Base-by-base conservation (phyloP, 1,140 invertebrate species). In the Conus ventricosus region DNA sequence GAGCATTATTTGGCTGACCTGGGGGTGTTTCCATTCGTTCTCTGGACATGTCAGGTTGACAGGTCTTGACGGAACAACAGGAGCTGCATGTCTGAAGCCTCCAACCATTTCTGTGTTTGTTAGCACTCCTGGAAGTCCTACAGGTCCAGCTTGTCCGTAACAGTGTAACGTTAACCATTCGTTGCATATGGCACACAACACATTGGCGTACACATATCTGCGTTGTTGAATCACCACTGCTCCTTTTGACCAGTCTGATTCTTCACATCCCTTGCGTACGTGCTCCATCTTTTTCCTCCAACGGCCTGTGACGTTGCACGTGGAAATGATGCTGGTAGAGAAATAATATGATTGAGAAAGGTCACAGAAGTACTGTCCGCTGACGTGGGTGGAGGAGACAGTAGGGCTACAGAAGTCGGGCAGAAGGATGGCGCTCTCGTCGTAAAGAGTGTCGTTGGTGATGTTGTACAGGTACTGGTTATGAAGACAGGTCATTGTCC, bases 381-480 rank as follows among this genome's bases (percentile, higher is more conserved):
- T 23, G 23, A 7, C 13, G 10, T 10, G 15, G 39, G 11, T 4
- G 51, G 80, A 81, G 27, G 80, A 27, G 15, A 39, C 15, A 10
- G 8, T 81, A 27, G 25, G 6, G 27, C 23, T 11, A 23, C 80
- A 81, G 39, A 81, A 0, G 39, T 81, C 39, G 39, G 27, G 27
- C 80, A 81, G 25, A 17, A n/a, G 80, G 11, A 81, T 13, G 10
- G 80, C 80, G 80, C 80, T n/a, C 25, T 53, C 39, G 39, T 81
- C 80, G 80, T 81, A 81, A 11, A 11, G 27, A 20, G 39, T 11
- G 39, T 81, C 80, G 27, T 51, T 53, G 25, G 80, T 81, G 25
- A 53, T 27, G 80, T 81, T 53, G 80, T 81, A 81, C 27, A 81
- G 27, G 39, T 15, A 81, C 80, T 51, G 25, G 80, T 81, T 81